These are phyloP conservation scores for Xylocopa sonorina DNA, from an alignment of 1,140 invertebrate species.

Conservation along the genomic window DNA sequence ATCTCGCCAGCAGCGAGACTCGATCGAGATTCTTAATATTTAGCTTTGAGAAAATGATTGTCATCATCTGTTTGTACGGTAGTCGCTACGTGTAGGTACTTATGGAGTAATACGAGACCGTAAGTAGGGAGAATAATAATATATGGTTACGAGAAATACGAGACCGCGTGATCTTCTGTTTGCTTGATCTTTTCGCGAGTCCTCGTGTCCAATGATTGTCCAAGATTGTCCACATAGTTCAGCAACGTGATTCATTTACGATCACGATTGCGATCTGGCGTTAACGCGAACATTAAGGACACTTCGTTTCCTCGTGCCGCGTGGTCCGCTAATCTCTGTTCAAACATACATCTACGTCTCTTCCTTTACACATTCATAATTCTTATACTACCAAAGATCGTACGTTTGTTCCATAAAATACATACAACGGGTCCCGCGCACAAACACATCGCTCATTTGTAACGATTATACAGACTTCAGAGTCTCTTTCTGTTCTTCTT, in stretches of 20 bases:
- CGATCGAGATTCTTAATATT: background rate
- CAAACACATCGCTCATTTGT: background rate
- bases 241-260: slow-evolving; percentile 3
- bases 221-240: slow-evolving; percentile 29
- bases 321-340: slow-evolving; percentile 44
- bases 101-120: too few species aligned
- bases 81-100: too few species aligned
- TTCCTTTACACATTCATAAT: background rate
- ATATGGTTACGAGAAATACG: too few species aligned
- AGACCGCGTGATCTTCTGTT: too few species aligned
- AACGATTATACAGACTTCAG: too few species aligned
- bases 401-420: too few species aligned
- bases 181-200: background rate
- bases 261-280: background rate
- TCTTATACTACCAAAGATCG: background rate
- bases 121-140: too few species aligned
- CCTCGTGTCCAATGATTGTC: slow-evolving; percentile 65
- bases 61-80: slow-evolving; percentile 9
- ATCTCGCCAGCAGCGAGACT: too few species aligned
- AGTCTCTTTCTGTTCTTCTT: too few species aligned
- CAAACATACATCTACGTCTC: background rate
- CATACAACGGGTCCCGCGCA: background rate
- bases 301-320: slow-evolving; percentile 58
- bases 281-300: slow-evolving; percentile 59
- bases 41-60: slow-evolving; percentile 32